These are phyloP conservation scores for Apamea sordens DNA, from an alignment of 2,888 invertebrate species.

Conservation along the genomic window DNA sequence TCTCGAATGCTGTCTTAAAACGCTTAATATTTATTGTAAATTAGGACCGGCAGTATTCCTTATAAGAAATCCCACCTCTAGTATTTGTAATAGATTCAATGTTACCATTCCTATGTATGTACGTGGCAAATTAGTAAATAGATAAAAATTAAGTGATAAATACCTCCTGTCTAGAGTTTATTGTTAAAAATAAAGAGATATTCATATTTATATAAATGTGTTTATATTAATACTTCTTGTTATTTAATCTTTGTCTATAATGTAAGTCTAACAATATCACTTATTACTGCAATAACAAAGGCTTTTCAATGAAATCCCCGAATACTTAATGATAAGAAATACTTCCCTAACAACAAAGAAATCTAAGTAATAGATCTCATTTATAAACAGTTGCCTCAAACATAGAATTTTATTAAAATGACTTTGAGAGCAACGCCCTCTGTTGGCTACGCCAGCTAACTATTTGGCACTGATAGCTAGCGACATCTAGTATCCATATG, in stretches of 20 bases:
- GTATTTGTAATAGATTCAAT: conserved; percentile 67
- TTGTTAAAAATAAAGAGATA: conserved; percentile 89
- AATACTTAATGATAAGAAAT: not conserved
- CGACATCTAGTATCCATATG: conserved; percentile 45
- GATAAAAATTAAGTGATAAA: conserved; percentile 80
- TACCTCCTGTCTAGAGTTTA: conserved; percentile 89
- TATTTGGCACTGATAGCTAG: not conserved
- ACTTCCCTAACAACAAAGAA: not conserved
- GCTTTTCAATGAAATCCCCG: conserved; percentile 56
- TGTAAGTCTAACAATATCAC: conserved; percentile 60
- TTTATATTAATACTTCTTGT: conserved; percentile 66
- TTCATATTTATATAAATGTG: conserved; percentile 82
- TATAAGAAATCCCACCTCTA: conserved; percentile 61
- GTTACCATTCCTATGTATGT: conserved; percentile 74
- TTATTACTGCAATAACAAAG: conserved; percentile 52
- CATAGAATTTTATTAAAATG: not conserved
- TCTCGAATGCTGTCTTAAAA: conserved; percentile 59
- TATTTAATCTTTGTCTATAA: conserved; percentile 47
- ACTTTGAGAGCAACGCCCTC: conserved; percentile 37
- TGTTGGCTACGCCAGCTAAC: not conserved
- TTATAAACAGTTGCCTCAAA: not conserved
- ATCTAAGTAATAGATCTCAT: not conserved
- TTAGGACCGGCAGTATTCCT: conserved; percentile 65
- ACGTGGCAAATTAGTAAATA: conserved; percentile 77
- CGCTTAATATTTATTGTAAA: conserved; percentile 71